These are phyloP conservation scores for Agrenia bidenticulata DNA, from an alignment of 2,888 invertebrate genomes.

Conservation along the genomic window DNA sequence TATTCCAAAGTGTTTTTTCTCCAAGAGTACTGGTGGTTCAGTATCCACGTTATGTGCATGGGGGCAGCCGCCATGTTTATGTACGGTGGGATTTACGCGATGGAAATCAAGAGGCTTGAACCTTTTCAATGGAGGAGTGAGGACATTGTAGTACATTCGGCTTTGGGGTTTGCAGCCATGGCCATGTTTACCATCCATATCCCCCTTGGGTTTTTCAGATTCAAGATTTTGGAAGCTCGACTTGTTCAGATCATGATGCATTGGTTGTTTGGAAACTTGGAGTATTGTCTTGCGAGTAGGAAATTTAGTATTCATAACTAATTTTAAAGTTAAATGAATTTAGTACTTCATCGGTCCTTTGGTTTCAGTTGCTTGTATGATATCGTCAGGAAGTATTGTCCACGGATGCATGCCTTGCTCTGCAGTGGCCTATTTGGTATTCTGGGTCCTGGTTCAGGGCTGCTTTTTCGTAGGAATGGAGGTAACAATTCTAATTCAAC, in stretches of 20 bases:
- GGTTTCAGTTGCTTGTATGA: conserved; percentile 22
- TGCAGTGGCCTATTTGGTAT: conserved; percentile 19
- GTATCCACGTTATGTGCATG: conserved; percentile 34
- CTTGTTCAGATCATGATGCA: conserved; percentile 33
- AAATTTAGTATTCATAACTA: not conserved
- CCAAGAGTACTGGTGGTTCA: conserved; percentile 44
- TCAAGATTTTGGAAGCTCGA: conserved; percentile 19
- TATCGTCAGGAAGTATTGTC: conserved; percentile 15
- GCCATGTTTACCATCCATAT: conserved; percentile 26
- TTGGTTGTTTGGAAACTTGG: conserved; percentile 31
- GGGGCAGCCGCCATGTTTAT: conserved; percentile 35
- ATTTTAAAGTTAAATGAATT: not conserved
- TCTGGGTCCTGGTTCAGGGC: conserved; percentile 19
- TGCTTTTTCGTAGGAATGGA: conserved; percentile 31
- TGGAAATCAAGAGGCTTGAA: conserved; percentile 30
- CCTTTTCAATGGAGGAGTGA: conserved; percentile 20
- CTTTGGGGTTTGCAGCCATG: conserved; percentile 25
- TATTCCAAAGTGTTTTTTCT: conserved; percentile 39
- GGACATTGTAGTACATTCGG: conserved; percentile 18
- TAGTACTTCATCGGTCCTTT: not conserved
- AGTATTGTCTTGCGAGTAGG: conserved; percentile 33
- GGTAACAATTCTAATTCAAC: conserved; percentile 7
- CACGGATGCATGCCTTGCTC: conserved; percentile 22
- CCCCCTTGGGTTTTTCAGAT: conserved; percentile 22
- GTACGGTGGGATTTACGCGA: conserved; percentile 35